phyloP scores from a whole-genome alignment of 2,888 invertebrate species.

The Tanaodytes sp. region DNA sequence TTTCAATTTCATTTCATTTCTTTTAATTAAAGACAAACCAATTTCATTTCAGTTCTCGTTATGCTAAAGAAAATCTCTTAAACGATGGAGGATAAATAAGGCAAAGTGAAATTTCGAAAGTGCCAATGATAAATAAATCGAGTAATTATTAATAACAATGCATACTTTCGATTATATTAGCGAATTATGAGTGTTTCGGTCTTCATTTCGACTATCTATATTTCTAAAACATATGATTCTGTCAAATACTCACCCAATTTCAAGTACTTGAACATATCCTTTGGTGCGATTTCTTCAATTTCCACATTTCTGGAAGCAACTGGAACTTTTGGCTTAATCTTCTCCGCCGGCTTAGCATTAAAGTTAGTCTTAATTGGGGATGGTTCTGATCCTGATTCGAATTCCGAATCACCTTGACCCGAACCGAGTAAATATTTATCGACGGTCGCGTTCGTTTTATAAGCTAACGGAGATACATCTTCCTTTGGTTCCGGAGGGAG shows the following conservation, averaged over 20 bases:
- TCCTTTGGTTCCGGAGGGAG: constrained; percentile 66
- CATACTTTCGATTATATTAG: too few species aligned
- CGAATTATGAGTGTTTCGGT: too few species aligned
- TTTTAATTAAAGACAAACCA: too few species aligned
- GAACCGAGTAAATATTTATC: constrained; percentile 27
- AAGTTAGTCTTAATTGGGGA: constrained; percentile 61
- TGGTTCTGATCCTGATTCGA: constrained; percentile 68
- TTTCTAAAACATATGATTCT: too few species aligned
- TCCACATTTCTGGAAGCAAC: constrained; percentile 56
- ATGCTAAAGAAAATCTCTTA: too few species aligned
- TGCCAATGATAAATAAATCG: too few species aligned
- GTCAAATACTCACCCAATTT: constrained; percentile 80
- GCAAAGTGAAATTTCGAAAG: too few species aligned
- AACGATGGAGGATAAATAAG: too few species aligned
- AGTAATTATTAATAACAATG: too few species aligned
- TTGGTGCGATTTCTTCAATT: constrained; percentile 72
- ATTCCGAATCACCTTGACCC: constrained; percentile 66
- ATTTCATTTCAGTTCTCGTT: too few species aligned
- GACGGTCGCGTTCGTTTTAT: not conserved
- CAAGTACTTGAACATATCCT: constrained; percentile 82
- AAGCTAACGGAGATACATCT: constrained; percentile 36
- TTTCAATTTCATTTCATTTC: too few species aligned
- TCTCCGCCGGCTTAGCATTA: constrained; percentile 22
- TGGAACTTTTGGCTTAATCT: constrained; percentile 33
- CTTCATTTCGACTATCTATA: too few species aligned